Evolutionary conservation across 2,888 invertebrate species (phyloP).

Genomic region (Candidula unifasciata): DNA sequence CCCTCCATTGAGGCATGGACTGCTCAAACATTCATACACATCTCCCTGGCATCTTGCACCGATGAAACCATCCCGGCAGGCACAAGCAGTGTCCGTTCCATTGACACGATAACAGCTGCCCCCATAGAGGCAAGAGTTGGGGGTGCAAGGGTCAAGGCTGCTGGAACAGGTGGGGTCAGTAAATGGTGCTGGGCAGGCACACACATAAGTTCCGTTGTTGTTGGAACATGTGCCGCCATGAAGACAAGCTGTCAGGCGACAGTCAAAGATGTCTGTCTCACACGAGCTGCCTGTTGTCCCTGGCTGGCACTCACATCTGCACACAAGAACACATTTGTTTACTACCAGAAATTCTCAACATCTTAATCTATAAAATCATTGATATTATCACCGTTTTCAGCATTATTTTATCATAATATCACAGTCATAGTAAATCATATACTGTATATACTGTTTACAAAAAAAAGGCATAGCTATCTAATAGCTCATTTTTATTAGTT

Average conservation of each 20-base stretch:
- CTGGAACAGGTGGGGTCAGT: slow-evolving; percentile 86
- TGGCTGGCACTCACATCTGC: slow-evolving; percentile 66
- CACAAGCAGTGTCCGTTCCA: slow-evolving; percentile 7
- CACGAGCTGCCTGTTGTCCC: slow-evolving; percentile 61
- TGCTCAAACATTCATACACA: slow-evolving; percentile 77
- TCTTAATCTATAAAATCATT: too few species aligned
- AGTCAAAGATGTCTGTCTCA: slow-evolving; percentile 49
- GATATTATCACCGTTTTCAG: too few species aligned
- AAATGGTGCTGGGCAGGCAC: slow-evolving; percentile 88
- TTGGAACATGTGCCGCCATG: slow-evolving; percentile 61
- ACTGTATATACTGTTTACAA: too few species aligned
- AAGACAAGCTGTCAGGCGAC: slow-evolving; percentile 55
- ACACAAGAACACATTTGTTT: too few species aligned
- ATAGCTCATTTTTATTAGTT: too few species aligned
- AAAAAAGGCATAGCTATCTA: too few species aligned
- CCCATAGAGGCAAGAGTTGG: slow-evolving; percentile 71
- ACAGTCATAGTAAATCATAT: too few species aligned
- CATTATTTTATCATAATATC: too few species aligned
- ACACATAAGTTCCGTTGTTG: slow-evolving; percentile 81
- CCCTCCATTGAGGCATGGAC: slow-evolving; percentile 93
- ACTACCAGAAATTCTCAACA: too few species aligned
- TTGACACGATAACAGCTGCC: slow-evolving; percentile 62
- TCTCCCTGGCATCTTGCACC: slow-evolving; percentile 68
- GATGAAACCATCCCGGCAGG: slow-evolving; percentile 61
- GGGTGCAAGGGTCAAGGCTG: slow-evolving; percentile 86